These are phyloP conservation scores for Glyptemys insculpta DNA, from an alignment of 2,797 vertebrate species.

Conservation along the genomic window DNA sequence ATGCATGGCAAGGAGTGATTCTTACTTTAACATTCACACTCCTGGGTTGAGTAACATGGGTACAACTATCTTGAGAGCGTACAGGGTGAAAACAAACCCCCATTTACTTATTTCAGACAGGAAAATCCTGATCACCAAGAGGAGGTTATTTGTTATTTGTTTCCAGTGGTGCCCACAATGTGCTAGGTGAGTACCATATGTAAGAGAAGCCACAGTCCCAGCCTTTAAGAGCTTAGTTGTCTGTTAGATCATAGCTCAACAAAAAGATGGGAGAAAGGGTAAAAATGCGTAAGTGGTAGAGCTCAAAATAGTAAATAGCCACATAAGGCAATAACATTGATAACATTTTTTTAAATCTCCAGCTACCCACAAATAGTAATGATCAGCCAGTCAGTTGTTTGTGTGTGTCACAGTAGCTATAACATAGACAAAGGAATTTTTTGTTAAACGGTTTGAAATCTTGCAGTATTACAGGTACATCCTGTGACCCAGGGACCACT, in stretches of 20 bases:
- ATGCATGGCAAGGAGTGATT: not conserved
- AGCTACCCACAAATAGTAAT: not conserved
- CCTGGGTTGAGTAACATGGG: not conserved
- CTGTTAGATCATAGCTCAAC: not conserved
- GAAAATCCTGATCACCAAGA: not conserved
- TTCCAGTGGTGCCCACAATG: not conserved
- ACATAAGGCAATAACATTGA: not conserved
- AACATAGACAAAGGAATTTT: not conserved
- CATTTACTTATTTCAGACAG: not conserved
- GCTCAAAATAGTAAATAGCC: slow-evolving; percentile 7
- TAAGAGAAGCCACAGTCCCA: not conserved
- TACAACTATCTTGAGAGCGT: not conserved
- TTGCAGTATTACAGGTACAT: not conserved
- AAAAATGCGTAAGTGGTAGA: not conserved
- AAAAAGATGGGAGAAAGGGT: not conserved
- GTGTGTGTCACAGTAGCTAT: not conserved
- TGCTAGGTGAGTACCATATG: not conserved
- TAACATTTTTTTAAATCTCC: not conserved
- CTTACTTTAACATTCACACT: not conserved
- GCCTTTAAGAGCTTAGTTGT: not conserved
- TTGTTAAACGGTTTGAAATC: not conserved
- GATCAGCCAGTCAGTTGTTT: not conserved
- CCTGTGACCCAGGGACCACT: not conserved
- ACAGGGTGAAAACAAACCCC: not conserved
- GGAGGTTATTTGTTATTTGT: not conserved